Base-by-base conservation (phyloP, 2,888 invertebrate species). In the Rhagonycha fulva region DNA sequence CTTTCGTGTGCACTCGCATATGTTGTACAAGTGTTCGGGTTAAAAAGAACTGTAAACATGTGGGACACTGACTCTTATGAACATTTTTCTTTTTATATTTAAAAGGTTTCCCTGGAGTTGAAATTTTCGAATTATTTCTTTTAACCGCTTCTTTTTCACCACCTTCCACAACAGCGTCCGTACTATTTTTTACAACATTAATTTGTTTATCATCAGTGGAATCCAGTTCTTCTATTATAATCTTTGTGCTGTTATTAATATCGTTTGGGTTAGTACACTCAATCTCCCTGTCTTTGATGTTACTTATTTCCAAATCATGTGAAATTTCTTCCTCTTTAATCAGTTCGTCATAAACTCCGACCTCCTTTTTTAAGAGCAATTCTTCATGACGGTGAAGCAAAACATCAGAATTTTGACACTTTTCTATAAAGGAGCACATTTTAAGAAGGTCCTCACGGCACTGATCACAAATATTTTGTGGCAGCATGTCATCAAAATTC, bases 1-100 rank as follows among this genome's bases (percentile, higher is more conserved):
- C 85, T 75, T 86, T 87, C 68, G 85, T 87, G 72, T 87, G 87
- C 3, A 86, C 86, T 70, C 86, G 83, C 75, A 85, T 81, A 75
- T 87, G 87, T 70, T 77, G 77, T 2, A 70, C 67, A 5, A 79
- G 71, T 32, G 78, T 77, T 14, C 78, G 72, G 19, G 72, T 78
- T 14, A 74, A 75, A 62, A 78, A 79, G 14, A 62, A 28, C 71
- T 78, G 78, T 9, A 61, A 68, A n/a, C 79, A 78, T 3, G 78
- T 71, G n/a, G 68, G n/a, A 68, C 79, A 79, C n/a, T 72, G 24
- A 32, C 73, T 76, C 14, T 76, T 76, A n/a, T 70, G n/a, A n/a
- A 71, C 10, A 72, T 67, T 62, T 74, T 72, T 19, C 32, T 28
- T 5, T 47, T 9, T 47, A 70, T 75, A 71, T 62, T 74, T 75